Evolutionary conservation across 2,113 vertebrate species (phyloP).

Genomic region (Melanerpes aurifrons): DNA sequence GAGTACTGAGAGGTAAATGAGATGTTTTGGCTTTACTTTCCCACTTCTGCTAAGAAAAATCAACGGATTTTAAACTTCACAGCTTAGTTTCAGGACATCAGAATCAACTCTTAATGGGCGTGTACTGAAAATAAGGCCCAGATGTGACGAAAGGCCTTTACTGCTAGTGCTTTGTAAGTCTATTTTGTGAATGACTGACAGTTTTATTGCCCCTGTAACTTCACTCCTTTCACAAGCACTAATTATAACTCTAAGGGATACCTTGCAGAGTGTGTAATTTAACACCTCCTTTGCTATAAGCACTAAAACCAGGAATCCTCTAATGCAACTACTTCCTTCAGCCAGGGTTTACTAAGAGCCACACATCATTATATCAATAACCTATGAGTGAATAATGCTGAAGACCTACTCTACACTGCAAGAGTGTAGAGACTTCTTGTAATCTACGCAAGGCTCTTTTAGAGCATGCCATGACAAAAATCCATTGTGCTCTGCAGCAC

Average conservation of each 20-base stretch:
- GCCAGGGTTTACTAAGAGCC: background rate
- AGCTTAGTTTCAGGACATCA: background rate
- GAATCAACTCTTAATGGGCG: background rate
- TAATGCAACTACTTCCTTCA: background rate
- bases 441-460: background rate
- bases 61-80: background rate
- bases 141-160: background rate
- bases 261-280: background rate
- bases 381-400: background rate
- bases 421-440: background rate
- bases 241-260: background rate
- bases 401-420: background rate
- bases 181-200: background rate
- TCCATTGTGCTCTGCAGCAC: background rate
- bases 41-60: background rate
- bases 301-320: background rate
- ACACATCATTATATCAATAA: background rate
- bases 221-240: background rate
- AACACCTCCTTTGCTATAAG: background rate
- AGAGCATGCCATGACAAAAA: background rate
- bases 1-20: background rate
- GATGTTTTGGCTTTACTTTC: background rate
- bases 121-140: background rate
- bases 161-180: background rate
- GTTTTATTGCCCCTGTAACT: background rate